Evolutionary conservation across 2,888 invertebrate genomes (phyloP).

Genomic region (Pyrocoelia pectoralis): DNA sequence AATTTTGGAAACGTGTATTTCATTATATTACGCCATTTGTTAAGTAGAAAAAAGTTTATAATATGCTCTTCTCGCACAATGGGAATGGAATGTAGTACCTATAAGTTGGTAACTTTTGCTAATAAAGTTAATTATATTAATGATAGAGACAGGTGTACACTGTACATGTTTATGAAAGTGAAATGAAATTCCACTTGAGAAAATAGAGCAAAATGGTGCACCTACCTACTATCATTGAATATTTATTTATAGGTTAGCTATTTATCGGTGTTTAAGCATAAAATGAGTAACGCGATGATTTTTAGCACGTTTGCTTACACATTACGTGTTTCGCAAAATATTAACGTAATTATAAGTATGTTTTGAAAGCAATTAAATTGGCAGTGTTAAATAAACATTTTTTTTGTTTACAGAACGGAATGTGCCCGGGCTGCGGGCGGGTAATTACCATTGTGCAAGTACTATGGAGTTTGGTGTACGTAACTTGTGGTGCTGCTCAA

Average conservation of each 20-base stretch:
- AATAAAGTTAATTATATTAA: conserved; percentile 30
- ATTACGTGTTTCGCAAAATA: too few species aligned
- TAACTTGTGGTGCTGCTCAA: conserved; percentile 62
- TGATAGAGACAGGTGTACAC: conserved; percentile 28
- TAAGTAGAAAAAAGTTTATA: neutral
- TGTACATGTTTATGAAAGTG: conserved; percentile 34
- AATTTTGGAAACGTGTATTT: conserved; percentile 14
- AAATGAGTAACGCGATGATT: too few species aligned
- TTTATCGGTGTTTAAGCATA: too few species aligned
- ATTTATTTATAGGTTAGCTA: too few species aligned
- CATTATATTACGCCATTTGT: neutral
- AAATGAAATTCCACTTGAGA: conserved; percentile 29
- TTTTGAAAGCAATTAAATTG: neutral
- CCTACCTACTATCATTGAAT: too few species aligned
- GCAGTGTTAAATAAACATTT: neutral
- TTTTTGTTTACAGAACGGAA: conserved; percentile 50
- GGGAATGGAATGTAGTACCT: conserved; percentile 20
- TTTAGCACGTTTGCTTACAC: too few species aligned
- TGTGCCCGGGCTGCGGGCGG: conserved; percentile 56
- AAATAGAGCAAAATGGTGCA: conserved; percentile 22
- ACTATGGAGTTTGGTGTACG: conserved; percentile 62
- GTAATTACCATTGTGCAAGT: conserved; percentile 60
- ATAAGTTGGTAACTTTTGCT: conserved; percentile 16
- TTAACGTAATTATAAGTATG: neutral
- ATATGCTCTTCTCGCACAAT: neutral